phyloP scores from a whole-genome alignment of 2,888 invertebrate genomes.

The Callyntrura sp. region DNA sequence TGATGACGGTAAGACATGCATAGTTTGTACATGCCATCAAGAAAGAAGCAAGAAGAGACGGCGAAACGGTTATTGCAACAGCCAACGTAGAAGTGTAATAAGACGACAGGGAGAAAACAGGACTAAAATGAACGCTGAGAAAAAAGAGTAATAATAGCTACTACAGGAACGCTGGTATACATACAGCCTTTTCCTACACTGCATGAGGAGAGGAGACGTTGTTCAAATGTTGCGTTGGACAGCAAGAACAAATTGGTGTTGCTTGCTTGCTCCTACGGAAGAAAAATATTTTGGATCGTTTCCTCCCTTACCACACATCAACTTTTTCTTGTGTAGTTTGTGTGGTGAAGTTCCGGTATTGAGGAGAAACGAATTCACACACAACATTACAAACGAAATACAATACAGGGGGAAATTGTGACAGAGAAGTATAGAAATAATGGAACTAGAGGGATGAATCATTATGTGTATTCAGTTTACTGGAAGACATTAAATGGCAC shows the following conservation, averaged over 20 bases:
- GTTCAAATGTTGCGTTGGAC: no score
- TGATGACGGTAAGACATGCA: constrained; percentile 45
- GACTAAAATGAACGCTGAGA: constrained; percentile 23
- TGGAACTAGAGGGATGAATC: background rate
- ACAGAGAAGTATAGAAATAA: constrained; percentile 1
- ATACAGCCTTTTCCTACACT: background rate
- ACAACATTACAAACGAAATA: background rate
- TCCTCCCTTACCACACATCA: constrained; percentile 1
- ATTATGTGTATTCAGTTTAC: background rate
- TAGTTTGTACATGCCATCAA: constrained; percentile 47
- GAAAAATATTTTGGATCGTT: constrained; percentile 14
- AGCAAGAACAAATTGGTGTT: constrained; percentile 1
- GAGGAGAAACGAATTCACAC: constrained; percentile 34
- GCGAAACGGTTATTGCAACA: constrained; percentile 67
- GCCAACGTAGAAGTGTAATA: constrained; percentile 59
- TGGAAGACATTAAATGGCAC: no score
- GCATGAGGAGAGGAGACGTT: background rate
- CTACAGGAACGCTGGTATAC: background rate
- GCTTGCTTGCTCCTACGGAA: background rate
- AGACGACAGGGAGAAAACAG: constrained; percentile 43
- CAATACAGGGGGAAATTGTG: background rate
- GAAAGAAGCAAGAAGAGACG: background rate
- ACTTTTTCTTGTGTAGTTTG: background rate
- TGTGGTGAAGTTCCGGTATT: constrained; percentile 30
- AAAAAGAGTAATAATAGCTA: constrained; percentile 34